Evolutionary conservation across 2,888 invertebrate species (phyloP).

Genomic region (Pristionchus japonicus): DNA sequence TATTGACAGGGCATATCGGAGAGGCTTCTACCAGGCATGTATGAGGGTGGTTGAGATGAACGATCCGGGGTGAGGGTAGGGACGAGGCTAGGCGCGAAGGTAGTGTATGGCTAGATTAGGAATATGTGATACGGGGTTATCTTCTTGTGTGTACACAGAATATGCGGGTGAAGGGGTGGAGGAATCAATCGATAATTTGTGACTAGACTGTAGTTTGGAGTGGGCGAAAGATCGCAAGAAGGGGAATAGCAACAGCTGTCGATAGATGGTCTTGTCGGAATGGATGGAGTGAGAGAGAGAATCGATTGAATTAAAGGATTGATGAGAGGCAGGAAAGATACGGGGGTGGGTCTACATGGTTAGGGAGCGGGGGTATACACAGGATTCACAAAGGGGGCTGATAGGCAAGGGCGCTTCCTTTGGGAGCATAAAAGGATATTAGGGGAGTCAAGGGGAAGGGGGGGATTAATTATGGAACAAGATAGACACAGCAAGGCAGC

Average conservation of each 20-base stretch:
- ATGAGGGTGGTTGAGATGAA: slow-evolving; percentile 14
- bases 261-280: slow-evolving; percentile 8
- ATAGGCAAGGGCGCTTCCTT: slow-evolving; percentile 1
- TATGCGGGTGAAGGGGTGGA: neutral
- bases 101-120: slow-evolving; percentile 31
- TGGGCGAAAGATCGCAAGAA: slow-evolving; percentile 25
- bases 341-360: neutral
- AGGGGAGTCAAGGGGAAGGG: neutral
- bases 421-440: neutral
- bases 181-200: neutral
- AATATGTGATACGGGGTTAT: neutral
- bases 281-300: slow-evolving; percentile 8
- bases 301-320: neutral
- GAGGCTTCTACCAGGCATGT: slow-evolving; percentile 27
- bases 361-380: neutral
- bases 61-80: neutral
- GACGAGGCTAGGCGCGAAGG: neutral
- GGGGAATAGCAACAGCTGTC: neutral
- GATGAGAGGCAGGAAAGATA: slow-evolving; percentile 1
- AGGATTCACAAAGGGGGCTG: neutral
- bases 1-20: slow-evolving; percentile 22
- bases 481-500: neutral
- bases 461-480: neutral
- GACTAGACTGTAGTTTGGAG: neutral
- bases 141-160: neutral